Evolutionary conservation across 1,140 invertebrate species (phyloP).

Genomic region (Ceratitis capitata): DNA sequence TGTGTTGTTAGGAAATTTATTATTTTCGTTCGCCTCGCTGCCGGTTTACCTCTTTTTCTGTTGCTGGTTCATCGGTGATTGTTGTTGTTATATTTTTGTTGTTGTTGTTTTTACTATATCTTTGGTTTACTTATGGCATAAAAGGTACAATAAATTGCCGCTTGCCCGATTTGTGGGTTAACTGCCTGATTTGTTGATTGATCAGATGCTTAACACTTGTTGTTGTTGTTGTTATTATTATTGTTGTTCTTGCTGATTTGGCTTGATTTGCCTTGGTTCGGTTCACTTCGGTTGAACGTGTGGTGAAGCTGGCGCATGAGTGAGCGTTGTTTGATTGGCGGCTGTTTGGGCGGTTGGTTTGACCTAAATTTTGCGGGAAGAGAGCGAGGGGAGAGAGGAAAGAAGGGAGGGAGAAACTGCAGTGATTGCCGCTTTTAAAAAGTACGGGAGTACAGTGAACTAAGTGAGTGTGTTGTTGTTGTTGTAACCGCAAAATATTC

Average conservation of each 20-base stretch:
- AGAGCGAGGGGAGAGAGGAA: too few species aligned
- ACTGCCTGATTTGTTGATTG: not conserved
- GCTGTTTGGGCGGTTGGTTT: not conserved
- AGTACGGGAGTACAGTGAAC: too few species aligned
- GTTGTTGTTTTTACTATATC: not conserved
- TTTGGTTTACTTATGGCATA: too few species aligned
- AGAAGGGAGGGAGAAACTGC: not conserved
- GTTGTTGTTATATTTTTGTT: not conserved
- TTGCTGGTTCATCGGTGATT: not conserved
- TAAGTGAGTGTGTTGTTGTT: too few species aligned
- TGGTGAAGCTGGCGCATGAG: not conserved
- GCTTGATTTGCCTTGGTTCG: not conserved
- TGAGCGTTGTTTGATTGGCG: constrained; percentile 12
- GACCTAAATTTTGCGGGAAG: not conserved
- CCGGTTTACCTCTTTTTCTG: not conserved
- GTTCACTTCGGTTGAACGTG: not conserved
- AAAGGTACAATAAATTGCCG: constrained; percentile 14
- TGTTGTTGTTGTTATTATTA: not conserved
- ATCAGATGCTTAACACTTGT: not conserved
- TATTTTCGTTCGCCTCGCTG: not conserved
- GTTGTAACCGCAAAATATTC: too few species aligned
- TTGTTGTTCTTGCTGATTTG: not conserved
- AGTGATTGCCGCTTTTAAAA: not conserved
- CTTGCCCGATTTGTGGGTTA: constrained; percentile 7
- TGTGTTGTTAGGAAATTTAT: not conserved